Percentiles rank a stretch among this genome's conserved stretches.
These are phyloP conservation scores for Rhimphoctona megacephalus DNA, from an alignment of 2,888 invertebrate genomes.

Conservation along the genomic window DNA sequence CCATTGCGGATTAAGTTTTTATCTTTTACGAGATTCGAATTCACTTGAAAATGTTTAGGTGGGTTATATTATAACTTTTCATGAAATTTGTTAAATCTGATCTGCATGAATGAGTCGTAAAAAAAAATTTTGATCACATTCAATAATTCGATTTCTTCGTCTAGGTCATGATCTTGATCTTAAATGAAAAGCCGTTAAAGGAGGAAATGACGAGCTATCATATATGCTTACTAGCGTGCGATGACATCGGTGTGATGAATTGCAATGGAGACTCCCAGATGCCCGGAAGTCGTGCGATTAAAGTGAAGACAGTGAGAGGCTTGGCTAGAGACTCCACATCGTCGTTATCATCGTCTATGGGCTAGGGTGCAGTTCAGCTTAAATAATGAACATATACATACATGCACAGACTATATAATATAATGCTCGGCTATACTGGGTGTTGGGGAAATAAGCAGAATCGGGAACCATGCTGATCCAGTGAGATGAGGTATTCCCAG, in stretches of 20 bases:
- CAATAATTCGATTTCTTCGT: background rate
- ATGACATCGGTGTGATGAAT: constrained; percentile 69
- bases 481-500: constrained; percentile 58
- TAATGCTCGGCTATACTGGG: constrained; percentile 9
- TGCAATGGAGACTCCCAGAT: constrained; percentile 71
- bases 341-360: constrained; percentile 34
- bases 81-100: background rate
- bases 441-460: constrained; percentile 32
- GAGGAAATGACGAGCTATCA: background rate
- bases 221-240: constrained; percentile 2
- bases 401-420: constrained; percentile 19
- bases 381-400: constrained; percentile 33
- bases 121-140: background rate
- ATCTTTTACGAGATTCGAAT: background rate
- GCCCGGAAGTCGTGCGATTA: constrained; percentile 50
- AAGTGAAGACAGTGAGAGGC: constrained; percentile 31
- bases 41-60: no score
- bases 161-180: background rate
- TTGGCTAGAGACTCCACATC: constrained; percentile 20
- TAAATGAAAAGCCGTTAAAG: constrained; percentile 7
- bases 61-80: background rate
- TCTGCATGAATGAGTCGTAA: background rate
- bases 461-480: constrained; percentile 22
- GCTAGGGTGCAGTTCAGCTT: constrained; percentile 17
- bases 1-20: background rate